Evolutionary conservation across 1,140 invertebrate species (phyloP), one percentile per base, ranked within the genome.

Genomic region (Drosophila ficusphila): DNA sequence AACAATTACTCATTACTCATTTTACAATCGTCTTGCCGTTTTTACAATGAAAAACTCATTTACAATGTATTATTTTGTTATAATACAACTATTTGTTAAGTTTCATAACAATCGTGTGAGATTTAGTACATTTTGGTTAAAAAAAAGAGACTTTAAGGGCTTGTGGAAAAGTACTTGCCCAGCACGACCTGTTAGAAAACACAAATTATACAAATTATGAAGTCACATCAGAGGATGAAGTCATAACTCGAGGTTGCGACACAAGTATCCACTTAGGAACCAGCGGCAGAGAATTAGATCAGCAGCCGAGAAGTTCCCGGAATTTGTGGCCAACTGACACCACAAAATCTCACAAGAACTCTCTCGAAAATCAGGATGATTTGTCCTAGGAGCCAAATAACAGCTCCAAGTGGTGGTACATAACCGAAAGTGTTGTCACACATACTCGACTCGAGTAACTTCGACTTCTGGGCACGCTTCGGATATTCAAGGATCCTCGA

Each of bases 321-420:
- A 81, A 81, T 61, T 68, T 62, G 56, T 58, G 62, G 75, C 18
- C 38, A 83, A 61, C 64, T 46, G 79, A 83, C 76, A 83, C 79
- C 64, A 65, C 4, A 41, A n/a, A n/a, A n/a, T n/a, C n/a, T n/a
- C n/a, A n/a, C n/a, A n/a, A n/a, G n/a, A n/a, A n/a, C n/a, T n/a
- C n/a, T n/a, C 31, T 46, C 25, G 11, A 38, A 11, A 41, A 33
- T 16, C 25, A 12, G 4, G 23, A 19, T n/a, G 9, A n/a, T n/a
- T n/a, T n/a, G n/a, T n/a, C n/a, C n/a, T n/a, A n/a, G n/a, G n/a
- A n/a, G n/a, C n/a, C n/a, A n/a, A n/a, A n/a, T n/a, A n/a, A n/a
- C n/a, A n/a, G n/a, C n/a, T n/a, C n/a, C n/a, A n/a, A n/a, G n/a
- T n/a, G n/a, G n/a, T n/a, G n/a, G n/a, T n/a, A n/a, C 11, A 5